Base-by-base conservation (phyloP, 1,140 invertebrate species). In the Conus ventricosus region DNA sequence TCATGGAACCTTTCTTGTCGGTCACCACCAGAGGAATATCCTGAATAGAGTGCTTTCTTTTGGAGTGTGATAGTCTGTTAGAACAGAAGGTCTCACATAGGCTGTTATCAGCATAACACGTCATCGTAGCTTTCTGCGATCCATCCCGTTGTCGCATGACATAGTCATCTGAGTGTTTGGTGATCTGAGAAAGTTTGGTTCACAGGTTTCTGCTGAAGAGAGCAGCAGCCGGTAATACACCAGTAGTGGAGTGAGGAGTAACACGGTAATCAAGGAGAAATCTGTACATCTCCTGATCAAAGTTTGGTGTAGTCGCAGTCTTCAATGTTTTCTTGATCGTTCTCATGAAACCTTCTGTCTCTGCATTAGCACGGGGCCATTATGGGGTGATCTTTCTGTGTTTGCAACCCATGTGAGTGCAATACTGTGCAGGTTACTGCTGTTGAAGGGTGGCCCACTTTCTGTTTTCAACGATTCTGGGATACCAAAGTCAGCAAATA, bases 321-420 rank as follows among this genome's bases (percentile, higher is more conserved):
- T 39, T 39, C 39, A 39, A 39, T 3, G 3, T 39, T n/a, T n/a
- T n/a, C n/a, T n/a, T n/a, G n/a, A n/a, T n/a, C n/a, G n/a, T n/a
- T n/a, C n/a, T n/a, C 89, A 91, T 92, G 76, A 92, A 93, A 39
- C 88, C 13, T 81, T 92, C 89, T 20, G 85, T 81, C 91, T 92
- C 91, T 7, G 76, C 90, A 85, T 93, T 93, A 53, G 88, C 91
- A 55, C 82, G n/a, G 60, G 91, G 91, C 91, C 88, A 92, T 75
- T 89, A 82, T 25, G n/a, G 89, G 90, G 91, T 91, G 15, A 92
- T 89, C 88, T 89, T 91, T 25, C 87, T 71, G 60, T 91, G 90
- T 23, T 85, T 53, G 82, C 91, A 86, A 63, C 89, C 89, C 17
- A 80, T 85, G 51, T 89, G 63, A 53, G n/a, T 27, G 17, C 63